phyloP scores from a whole-genome alignment of 2,113 vertebrate species.

The Balaeniceps rex region DNA sequence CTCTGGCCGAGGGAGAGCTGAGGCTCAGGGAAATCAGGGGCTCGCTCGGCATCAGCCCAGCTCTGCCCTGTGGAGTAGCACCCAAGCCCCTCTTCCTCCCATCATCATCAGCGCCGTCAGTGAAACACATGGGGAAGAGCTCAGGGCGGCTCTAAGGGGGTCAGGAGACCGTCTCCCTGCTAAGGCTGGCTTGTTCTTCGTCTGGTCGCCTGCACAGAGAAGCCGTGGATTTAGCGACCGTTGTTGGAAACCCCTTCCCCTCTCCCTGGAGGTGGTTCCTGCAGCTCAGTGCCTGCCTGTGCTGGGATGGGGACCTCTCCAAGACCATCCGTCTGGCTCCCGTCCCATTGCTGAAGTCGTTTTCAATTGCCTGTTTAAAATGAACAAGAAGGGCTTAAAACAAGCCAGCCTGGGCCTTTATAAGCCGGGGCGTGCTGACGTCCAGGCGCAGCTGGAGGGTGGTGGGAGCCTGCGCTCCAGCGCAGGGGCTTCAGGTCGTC shows the following conservation, averaged over 20 bases:
- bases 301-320: neutral
- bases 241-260: neutral
- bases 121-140: neutral
- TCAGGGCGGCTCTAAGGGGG: neutral
- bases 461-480: neutral
- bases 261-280: neutral
- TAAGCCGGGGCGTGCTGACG: neutral
- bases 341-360: fast-evolving
- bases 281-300: neutral
- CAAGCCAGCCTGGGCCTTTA: neutral
- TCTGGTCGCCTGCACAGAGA: neutral
- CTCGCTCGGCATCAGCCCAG: neutral
- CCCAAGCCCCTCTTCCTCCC: neutral
- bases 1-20: neutral
- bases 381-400: neutral
- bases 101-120: fast-evolving
- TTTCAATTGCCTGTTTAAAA: neutral
- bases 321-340: neutral
- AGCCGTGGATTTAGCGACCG: neutral
- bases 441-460: neutral
- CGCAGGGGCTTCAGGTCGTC: fast-evolving
- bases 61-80: neutral
- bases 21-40: neutral
- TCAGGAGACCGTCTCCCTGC: neutral
- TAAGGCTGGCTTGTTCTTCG: neutral